A percentile compares a stretch with the other conserved stretches of the same genome.
phyloP scores from a whole-genome alignment of 2,797 vertebrate genomes.

The Anguilla anguilla region DNA sequence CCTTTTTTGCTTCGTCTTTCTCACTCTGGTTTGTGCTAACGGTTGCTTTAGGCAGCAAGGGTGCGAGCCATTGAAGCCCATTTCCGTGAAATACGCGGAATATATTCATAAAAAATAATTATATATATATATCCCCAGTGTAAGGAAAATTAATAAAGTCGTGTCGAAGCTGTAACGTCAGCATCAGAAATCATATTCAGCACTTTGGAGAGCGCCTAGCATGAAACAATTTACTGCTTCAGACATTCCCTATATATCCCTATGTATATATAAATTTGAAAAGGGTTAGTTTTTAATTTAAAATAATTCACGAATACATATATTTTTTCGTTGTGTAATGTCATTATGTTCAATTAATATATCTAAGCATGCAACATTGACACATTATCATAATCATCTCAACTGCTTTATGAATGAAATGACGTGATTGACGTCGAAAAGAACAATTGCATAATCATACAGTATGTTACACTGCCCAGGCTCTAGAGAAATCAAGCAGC shows the following conservation, averaged over 20 bases:
- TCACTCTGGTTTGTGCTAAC: conserved; percentile 2
- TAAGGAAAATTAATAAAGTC: conserved; percentile 32
- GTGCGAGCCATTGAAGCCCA: neutral
- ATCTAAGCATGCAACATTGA: neutral
- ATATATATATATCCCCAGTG: conserved; percentile 25
- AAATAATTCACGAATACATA: too few species aligned
- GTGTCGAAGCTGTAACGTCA: conserved; percentile 21
- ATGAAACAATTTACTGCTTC: neutral
- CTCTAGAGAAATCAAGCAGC: neutral
- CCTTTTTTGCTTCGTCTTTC: neutral
- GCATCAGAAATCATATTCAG: conserved; percentile 44
- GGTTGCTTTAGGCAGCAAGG: conserved; percentile 28
- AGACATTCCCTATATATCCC: neutral
- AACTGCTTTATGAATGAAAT: conserved; percentile 5
- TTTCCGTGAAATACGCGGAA: conserved; percentile 27
- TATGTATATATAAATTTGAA: neutral
- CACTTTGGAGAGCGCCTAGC: conserved; percentile 49
- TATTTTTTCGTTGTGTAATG: neutral
- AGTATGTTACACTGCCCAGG: neutral
- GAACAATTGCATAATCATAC: neutral
- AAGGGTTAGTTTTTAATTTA: neutral
- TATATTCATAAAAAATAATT: conserved; percentile 37
- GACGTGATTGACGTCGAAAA: neutral
- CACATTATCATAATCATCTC: neutral
- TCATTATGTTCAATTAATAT: neutral